Conservation (phyloP, 2,113 vertebrate species). For the Oncorhynchus gorbuscha region DNA sequence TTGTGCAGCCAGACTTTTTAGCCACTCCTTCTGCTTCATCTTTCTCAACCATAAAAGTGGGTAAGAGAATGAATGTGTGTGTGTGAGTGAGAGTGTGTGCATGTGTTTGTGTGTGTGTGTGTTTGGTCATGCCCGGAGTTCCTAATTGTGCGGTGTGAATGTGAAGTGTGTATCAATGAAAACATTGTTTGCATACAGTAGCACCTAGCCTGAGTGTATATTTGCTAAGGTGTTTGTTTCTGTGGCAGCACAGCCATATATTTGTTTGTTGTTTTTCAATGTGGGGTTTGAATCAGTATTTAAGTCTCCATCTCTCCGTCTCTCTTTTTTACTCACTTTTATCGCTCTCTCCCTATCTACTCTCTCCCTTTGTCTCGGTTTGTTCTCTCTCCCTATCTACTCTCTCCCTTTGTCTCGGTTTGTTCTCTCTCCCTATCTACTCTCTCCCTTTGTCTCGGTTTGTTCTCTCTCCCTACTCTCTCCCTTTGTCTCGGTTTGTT, state of each 20-base stretch:
- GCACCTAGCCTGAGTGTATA: not conserved
- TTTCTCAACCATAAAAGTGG: not conserved
- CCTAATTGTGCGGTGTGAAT: not conserved
- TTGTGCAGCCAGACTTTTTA: no score
- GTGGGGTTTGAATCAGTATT: constrained; percentile 55
- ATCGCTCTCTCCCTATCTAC: not conserved
- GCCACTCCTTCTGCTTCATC: no score
- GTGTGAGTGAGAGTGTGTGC: constrained; percentile 3
- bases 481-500: not conserved
- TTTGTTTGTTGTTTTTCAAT: constrained; percentile 58
- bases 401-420: not conserved
- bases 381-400: not conserved
- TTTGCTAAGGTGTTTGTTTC: constrained; percentile 39
- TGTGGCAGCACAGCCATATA: constrained; percentile 18
- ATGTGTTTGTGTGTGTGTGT: not conserved
- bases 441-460: not conserved
- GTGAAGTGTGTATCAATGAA: not conserved
- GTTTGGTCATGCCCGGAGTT: not conserved
- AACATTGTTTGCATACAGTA: constrained; percentile 8
- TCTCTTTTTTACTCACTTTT: not conserved
- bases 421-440: not conserved
- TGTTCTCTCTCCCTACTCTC: not conserved
- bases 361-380: not conserved
- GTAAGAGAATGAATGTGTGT: not conserved
- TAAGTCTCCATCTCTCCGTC: constrained; percentile 23